Evolutionary conservation across 2,113 vertebrate species (phyloP).

Genomic region (Ochotona princeps): DNA sequence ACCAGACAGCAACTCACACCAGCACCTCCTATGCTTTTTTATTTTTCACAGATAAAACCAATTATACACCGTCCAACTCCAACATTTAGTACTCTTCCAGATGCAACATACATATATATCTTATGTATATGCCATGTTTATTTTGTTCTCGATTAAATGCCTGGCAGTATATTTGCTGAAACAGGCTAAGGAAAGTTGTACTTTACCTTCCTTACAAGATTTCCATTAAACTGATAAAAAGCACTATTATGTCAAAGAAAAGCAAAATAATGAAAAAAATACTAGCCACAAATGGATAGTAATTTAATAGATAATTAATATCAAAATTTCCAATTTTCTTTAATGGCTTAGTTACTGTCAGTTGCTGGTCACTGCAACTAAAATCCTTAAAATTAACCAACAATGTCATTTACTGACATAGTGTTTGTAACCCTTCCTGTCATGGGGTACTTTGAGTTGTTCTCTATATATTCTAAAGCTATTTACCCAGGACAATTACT

Average conservation of each 20-base stretch:
- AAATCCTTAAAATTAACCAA: slow-evolving; percentile 11
- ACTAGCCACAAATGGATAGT: not conserved
- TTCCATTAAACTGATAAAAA: not conserved
- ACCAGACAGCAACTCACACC: not conserved
- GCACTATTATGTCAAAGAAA: not conserved
- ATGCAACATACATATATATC: not conserved
- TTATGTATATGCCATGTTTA: too few relatives aligned
- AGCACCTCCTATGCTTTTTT: not conserved
- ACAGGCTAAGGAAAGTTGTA: not conserved
- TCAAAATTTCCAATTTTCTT: not conserved
- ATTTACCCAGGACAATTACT: slow-evolving; percentile 51
- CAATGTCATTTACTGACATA: not conserved
- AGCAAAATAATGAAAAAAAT: not conserved
- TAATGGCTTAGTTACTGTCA: not conserved
- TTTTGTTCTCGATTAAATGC: not conserved
- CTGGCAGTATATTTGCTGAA: not conserved
- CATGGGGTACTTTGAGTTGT: not conserved
- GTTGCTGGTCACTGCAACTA: not conserved
- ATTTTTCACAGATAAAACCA: not conserved
- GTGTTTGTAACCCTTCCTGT: not conserved
- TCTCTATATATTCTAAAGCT: slow-evolving; percentile 18
- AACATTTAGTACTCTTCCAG: not conserved
- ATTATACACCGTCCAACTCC: not conserved
- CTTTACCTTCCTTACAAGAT: not conserved
- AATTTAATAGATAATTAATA: not conserved